Conservation (phyloP, 2,888 invertebrate genomes). For the Ctena decussata region DNA sequence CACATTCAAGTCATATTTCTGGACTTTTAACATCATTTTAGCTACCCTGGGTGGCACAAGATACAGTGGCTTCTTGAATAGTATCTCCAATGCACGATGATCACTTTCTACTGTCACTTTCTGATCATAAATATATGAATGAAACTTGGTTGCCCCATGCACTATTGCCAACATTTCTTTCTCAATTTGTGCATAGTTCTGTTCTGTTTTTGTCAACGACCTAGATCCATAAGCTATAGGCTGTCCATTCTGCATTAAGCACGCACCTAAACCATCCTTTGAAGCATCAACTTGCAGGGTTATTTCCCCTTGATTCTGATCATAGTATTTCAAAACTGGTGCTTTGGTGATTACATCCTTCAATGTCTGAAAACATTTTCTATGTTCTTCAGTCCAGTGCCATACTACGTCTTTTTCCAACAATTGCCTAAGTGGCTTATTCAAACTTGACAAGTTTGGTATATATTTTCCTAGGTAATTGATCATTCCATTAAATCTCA, state of each 20-base stretch:
- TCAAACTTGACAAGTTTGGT: conserved; percentile 51
- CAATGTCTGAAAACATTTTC: conserved; percentile 21
- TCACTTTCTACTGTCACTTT: conserved; percentile 49
- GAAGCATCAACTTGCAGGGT: conserved; percentile 22
- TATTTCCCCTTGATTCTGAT: conserved; percentile 25
- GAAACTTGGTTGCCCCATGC: conserved; percentile 58
- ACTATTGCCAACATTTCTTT: conserved; percentile 68
- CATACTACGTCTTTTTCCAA: conserved; percentile 35
- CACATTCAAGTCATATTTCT: conserved; percentile 50
- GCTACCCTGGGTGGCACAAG: conserved; percentile 54
- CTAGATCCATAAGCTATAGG: conserved; percentile 62
- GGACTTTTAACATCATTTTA: conserved; percentile 65
- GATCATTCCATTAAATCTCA: conserved; percentile 61
- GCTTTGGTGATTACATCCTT: conserved; percentile 26
- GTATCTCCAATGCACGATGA: conserved; percentile 66
- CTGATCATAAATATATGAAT: conserved; percentile 62
- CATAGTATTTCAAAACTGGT: conserved; percentile 41
- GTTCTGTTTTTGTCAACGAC: conserved; percentile 59
- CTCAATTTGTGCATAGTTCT: conserved; percentile 71
- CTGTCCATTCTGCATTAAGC: conserved; percentile 59
- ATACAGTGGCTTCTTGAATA: conserved; percentile 61
- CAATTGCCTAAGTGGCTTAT: conserved; percentile 28
- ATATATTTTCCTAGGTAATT: conserved; percentile 66
- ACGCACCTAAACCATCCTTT: conserved; percentile 62
- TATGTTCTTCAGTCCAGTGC: conserved; percentile 35